Base-by-base conservation (phyloP, 2,888 invertebrate genomes). In the Pristionchus fissidentatus region DNA sequence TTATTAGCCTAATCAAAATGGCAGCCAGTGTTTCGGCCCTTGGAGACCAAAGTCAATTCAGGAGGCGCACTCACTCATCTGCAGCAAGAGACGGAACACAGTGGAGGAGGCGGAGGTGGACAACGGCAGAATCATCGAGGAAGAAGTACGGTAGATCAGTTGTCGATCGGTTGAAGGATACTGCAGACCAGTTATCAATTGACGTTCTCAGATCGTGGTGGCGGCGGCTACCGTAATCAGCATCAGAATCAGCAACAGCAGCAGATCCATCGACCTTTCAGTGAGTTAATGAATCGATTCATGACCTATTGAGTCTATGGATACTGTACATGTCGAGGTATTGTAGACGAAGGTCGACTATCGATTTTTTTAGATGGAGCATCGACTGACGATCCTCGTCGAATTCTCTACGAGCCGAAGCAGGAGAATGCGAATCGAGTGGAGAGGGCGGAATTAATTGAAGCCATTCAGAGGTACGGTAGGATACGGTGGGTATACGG, bases 371-470 rank as follows among this genome's bases (percentile, higher is more conserved):
- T 10, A 41, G 43, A n/a, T 26, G 49, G 55, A 26, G 79, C n/a
- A 4, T 57, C 79, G 29, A 35, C 19, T 46, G 79, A 57, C 3
- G 79, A 57, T 15, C 79, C 79, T 22, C 55, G 79, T 55, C 22
- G 79, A 43, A 49, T 79, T 15, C 29, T 79, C 38, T 79, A 79
- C 38, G 55, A 57, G 38, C 79, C 79, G 8, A 55, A 57, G 57
- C 49, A 41, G 29, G 79, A 79, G 26, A 57, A 46, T 49, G 32
- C 75, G 3, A 77, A 79, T 57, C 26, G 79, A 57, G 43, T 57
- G n/a, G 79, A 79, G 22, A 57, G 79, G 57, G 38, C 38, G 41
- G 79, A 79, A 38, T 57, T 79, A 57, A 79, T 79, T 15, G 79
- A 79, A 15, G 79, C 79, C 7, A 52, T 79, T 26, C 22, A 22